phyloP scores from a whole-genome alignment of 2,113 vertebrate species.

The Capreolus pygargus region DNA sequence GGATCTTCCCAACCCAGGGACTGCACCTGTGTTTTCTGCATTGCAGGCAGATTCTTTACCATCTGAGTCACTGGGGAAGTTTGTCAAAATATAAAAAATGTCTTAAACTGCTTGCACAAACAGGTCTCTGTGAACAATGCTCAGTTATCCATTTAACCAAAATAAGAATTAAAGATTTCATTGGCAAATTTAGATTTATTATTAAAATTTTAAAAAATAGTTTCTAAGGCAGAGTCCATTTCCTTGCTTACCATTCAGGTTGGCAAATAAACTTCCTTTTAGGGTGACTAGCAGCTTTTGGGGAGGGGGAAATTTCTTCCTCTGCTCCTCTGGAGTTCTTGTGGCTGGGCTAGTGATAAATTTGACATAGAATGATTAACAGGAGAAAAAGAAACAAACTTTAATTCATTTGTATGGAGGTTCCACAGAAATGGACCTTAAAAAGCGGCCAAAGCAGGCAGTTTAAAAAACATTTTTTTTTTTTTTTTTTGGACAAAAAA shows the following conservation, averaged over 20 bases:
- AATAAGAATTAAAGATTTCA: neutral
- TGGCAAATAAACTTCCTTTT: neutral
- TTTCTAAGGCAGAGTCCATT: neutral
- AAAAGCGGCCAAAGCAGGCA: neutral
- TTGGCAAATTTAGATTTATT: neutral
- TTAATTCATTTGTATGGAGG: neutral
- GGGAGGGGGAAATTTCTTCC: neutral
- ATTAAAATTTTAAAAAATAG: neutral
- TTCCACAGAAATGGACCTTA: neutral
- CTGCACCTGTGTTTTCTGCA: neutral
- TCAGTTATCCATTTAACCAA: neutral
- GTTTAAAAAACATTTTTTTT: neutral
- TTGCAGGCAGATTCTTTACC: neutral
- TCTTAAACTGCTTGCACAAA: neutral
- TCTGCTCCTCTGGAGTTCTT: neutral
- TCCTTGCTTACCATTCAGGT: neutral
- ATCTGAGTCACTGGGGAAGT: neutral
- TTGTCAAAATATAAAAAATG: neutral
- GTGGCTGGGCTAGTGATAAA: neutral
- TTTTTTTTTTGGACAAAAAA: neutral
- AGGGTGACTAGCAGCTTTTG: neutral
- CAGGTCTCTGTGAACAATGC: neutral
- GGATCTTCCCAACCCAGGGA: neutral
- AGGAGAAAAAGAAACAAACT: neutral
- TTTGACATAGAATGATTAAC: neutral